Evolutionary conservation across 2,888 invertebrate genomes (phyloP), one percentile per base, ranked within the genome.

Genomic region (Dryobota labecula): DNA sequence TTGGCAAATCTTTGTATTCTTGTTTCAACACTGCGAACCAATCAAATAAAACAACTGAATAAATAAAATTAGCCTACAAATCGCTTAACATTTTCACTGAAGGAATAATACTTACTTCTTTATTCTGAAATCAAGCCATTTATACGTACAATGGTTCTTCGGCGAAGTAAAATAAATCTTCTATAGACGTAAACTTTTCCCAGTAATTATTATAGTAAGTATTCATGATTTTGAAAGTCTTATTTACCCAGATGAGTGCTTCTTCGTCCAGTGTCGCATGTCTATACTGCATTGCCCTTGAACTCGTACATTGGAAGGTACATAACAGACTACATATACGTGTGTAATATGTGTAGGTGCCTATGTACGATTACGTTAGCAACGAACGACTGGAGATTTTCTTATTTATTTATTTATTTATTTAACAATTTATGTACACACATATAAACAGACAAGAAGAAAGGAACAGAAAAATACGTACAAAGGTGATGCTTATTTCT

Each of bases 271-370:
- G 20, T 73, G 80, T 84, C 85, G 84, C 79, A 83, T 74, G 53
- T 71, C 53, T 75, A 72, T 79, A 76, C 84, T 84, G 84, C 84
- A 84, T 70, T 78, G 75, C 33, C 84, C 84, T 84, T 84, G 84
- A 80, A 80, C 82, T 83, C 69, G 58, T 51, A 70, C 70, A 63
- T 60, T 63, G 63, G 60, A 38, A 64, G 68, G 65, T 72, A 73
- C 41, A 56, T 43, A 53, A 66, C 33, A 60, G 30, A 20, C 62
- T 70, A 73, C 45, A 70, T 57, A 38, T 11, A 63, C 8, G 33
- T 64, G 41, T 54, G 45, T 62, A n/a, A n/a, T n/a, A n/a, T n/a
- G n/a, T n/a, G n/a, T n/a, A n/a, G n/a, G n/a, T n/a, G n/a, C n/a
- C n/a, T n/a, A 54, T 24, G 30, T 57, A 43, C 38, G 71, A 56